Evolutionary conservation across 2,797 vertebrate species (phyloP).

Genomic region (Hirundo rustica): DNA sequence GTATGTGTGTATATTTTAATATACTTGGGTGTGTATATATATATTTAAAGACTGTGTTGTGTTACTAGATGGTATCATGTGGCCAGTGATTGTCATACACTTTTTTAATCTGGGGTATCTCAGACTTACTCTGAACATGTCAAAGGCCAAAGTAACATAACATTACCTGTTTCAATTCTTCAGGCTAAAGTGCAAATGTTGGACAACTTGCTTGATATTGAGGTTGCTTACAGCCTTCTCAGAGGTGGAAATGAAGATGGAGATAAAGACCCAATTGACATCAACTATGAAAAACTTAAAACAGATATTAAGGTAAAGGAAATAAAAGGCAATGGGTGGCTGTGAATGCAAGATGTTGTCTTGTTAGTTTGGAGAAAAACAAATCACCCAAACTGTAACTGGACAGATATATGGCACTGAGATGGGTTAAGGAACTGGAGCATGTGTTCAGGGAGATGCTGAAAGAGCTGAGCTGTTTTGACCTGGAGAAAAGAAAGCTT

Average conservation of each 20-base stretch:
- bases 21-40: neutral
- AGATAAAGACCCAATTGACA: conserved; percentile 93
- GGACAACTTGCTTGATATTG: conserved; percentile 97
- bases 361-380: neutral
- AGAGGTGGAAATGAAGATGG: conserved; percentile 91
- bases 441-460: neutral
- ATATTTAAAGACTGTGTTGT: neutral
- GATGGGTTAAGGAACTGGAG: neutral
- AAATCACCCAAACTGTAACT: neutral
- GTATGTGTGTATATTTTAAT: neutral
- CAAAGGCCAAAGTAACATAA: neutral
- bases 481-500: neutral
- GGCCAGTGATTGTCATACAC: neutral
- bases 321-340: neutral
- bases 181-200: conserved; percentile 98
- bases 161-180: neutral
- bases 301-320: conserved; percentile 90
- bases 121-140: neutral
- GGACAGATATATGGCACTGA: neutral
- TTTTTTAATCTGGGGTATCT: neutral
- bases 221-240: conserved; percentile 97
- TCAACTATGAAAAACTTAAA: conserved; percentile 98
- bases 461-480: neutral
- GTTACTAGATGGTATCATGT: neutral
- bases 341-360: neutral